Evolutionary conservation across 2,113 vertebrate species (phyloP).

Genomic region (Mesoclemmys tuberculata): DNA sequence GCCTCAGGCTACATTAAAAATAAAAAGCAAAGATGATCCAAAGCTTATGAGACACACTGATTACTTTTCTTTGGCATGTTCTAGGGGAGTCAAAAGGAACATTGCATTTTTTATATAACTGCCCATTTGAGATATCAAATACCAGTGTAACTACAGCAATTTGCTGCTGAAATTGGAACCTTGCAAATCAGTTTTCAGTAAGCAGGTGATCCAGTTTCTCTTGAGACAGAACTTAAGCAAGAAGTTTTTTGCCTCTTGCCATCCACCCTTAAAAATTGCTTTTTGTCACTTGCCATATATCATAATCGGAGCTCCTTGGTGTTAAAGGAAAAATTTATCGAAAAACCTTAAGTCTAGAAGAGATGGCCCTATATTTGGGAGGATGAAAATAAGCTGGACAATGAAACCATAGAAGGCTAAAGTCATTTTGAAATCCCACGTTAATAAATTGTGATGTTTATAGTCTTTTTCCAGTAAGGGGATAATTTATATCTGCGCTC

Average conservation of each 20-base stretch:
- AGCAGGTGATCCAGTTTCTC: conserved; percentile 19
- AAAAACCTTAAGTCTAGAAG: conserved; percentile 33
- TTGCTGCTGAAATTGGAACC: conserved; percentile 44
- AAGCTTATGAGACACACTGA: not conserved
- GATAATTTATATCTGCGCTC: not conserved
- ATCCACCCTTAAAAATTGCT: conserved; percentile 8
- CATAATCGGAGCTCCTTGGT: not conserved
- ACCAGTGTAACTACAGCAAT: conserved; percentile 6
- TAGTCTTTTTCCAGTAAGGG: not conserved
- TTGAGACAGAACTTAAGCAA: not conserved
- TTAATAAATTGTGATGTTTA: not conserved
- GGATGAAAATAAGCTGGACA: conserved; percentile 15
- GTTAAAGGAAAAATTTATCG: conserved; percentile 19
- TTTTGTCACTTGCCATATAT: not conserved
- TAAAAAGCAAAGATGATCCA: conserved; percentile 36
- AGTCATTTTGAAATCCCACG: not conserved
- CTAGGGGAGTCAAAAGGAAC: not conserved
- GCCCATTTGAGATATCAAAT: conserved; percentile 7
- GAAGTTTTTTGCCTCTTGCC: conserved; percentile 1
- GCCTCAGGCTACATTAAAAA: conserved; percentile 11
- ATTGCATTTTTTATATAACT: conserved; percentile 28
- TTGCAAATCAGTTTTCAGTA: conserved; percentile 44
- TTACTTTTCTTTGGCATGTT: not conserved
- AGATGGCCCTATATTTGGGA: not conserved
- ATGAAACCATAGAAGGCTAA: not conserved